These are phyloP conservation scores for Eremophila alpestris DNA, from an alignment of 2,797 vertebrate genomes.

Conservation along the genomic window DNA sequence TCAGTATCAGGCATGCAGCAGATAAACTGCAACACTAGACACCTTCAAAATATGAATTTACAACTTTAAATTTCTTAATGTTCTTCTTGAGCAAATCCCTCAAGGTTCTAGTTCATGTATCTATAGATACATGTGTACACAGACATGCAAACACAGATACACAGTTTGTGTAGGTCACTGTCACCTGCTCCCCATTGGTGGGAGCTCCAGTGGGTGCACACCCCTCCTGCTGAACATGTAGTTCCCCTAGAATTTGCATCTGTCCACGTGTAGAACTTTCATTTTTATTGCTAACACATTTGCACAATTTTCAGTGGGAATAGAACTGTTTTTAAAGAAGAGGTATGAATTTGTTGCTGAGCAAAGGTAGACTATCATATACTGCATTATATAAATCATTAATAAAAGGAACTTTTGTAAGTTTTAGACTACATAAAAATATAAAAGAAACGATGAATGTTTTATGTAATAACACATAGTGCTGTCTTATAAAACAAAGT, in stretches of 20 bases:
- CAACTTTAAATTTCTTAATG: background rate
- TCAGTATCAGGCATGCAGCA: background rate
- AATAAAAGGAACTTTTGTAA: background rate
- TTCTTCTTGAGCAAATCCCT: background rate
- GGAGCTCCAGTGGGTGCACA: background rate
- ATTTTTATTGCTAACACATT: background rate
- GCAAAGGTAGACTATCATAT: background rate
- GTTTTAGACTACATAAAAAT: background rate
- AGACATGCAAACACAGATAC: background rate
- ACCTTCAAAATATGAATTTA: background rate
- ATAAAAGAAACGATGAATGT: background rate
- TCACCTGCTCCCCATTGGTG: accelerated
- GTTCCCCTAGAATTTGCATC: background rate
- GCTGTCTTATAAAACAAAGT: background rate
- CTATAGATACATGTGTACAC: accelerated
- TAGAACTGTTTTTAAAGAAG: background rate
- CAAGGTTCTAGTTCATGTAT: background rate
- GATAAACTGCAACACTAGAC: background rate
- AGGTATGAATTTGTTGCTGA: background rate
- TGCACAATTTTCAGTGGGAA: background rate
- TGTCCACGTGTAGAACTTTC: background rate
- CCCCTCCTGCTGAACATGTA: background rate
- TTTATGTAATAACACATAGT: background rate
- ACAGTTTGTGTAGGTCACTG: background rate
- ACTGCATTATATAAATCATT: background rate